Conservation (phyloP, 2,797 vertebrate genomes). For the Rhinella marina region DNA sequence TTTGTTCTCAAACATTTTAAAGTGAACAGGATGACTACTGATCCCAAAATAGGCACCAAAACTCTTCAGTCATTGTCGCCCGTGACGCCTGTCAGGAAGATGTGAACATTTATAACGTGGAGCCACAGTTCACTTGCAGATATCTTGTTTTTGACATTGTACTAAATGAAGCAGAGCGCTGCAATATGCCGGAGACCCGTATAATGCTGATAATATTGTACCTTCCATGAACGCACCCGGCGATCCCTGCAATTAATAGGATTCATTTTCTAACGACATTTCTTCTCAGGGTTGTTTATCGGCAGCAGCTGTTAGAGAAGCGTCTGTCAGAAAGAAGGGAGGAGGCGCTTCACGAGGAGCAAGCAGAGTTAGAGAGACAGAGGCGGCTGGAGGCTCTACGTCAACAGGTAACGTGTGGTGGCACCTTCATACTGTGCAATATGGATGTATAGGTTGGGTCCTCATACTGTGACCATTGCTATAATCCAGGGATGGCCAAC, state of each 20-base stretch:
- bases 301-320: slow-evolving; percentile 75
- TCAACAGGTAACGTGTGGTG: slow-evolving; percentile 80
- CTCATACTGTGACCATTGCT: no score
- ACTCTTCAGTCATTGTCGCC: slow-evolving; percentile 13
- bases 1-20: slow-evolving; percentile 19
- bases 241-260: not conserved
- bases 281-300: slow-evolving; percentile 81
- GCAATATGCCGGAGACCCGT: not conserved
- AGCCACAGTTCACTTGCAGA: not conserved
- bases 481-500: no score
- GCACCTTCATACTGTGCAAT: not conserved
- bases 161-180: not conserved
- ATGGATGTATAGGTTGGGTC: not conserved
- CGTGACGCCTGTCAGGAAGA: slow-evolving; percentile 18
- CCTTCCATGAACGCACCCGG: not conserved
- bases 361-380: slow-evolving; percentile 73
- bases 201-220: not conserved
- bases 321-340: slow-evolving; percentile 75
- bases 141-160: not conserved
- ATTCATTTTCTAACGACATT: not conserved
- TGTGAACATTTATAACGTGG: slow-evolving; percentile 1
- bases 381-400: slow-evolving; percentile 80
- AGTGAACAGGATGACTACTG: slow-evolving; percentile 33
- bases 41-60: slow-evolving; percentile 18
- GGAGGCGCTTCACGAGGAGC: slow-evolving; percentile 71